Conservation (phyloP, 2,113 vertebrate genomes). For the Nyctereutes procyonoides region DNA sequence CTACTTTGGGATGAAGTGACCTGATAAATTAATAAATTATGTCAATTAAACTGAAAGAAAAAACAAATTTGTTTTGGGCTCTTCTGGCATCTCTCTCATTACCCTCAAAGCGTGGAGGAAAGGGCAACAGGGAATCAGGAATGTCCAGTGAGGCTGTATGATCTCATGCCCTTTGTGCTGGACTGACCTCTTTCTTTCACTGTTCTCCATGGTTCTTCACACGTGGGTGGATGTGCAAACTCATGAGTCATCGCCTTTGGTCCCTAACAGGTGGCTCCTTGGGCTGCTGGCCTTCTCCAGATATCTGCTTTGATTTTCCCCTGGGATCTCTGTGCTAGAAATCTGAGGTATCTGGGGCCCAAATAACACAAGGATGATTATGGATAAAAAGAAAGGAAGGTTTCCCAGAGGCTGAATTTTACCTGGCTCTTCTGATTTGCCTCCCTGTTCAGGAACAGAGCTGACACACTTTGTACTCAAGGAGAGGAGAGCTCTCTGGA, state of each 20-base stretch:
- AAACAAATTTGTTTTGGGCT: background rate
- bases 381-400: background rate
- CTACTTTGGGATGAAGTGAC: background rate
- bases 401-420: background rate
- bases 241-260: background rate
- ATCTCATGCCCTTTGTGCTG: background rate
- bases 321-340: background rate
- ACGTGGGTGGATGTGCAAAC: background rate
- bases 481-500: background rate
- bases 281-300: background rate
- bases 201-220: background rate
- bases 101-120: background rate
- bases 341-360: background rate
- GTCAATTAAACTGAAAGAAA: background rate
- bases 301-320: background rate
- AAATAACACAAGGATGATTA: background rate
- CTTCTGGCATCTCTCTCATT: conserved; percentile 11
- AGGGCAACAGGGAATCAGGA: background rate
- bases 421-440: background rate
- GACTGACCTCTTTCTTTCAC: background rate
- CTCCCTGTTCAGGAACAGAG: background rate
- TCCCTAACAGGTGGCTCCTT: too few species aligned
- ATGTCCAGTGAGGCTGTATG: background rate
- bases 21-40: conserved; percentile 9
- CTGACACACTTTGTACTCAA: background rate